Base-by-base conservation (phyloP, 2,888 invertebrate genomes). In the Tetanocera ferruginea region DNA sequence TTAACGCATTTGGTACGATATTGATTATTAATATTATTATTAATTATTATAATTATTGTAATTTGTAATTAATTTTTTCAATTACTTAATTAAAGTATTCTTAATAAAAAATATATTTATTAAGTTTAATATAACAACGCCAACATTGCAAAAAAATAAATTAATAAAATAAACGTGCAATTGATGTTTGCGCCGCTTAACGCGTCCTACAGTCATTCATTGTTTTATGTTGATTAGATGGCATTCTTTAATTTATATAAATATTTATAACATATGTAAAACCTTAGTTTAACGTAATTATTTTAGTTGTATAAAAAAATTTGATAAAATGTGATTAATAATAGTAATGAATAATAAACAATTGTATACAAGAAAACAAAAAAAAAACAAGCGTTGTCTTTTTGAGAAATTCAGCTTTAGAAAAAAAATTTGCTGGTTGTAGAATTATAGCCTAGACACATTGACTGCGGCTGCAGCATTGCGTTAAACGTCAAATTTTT, bases 261-360 rank as follows among this genome's bases (percentile, higher is more conserved):
- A 8, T 43, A 43, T 43, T 11, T 43, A 43, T 43, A 43, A 1
- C 14, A 43, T 11, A 11, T 43, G 43, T 43, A 11, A 43, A 43
- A 1, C 69, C 69, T 51, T 28, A 28, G 49, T 69, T 51, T 69
- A 51, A 25, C 69, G n/a, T 17, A 69, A 49, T 28, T 49, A 51
- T 51, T 64, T 51, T 69, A 66, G 49, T 69, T 69, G 69, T 69
- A 69, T 69, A 69, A 49, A 51, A 49, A 23, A 69, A 51, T 69
- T 69, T 51, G 28, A 69, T 51, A 67, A 67, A 52, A 60, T 66
- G 66, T 75, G 66, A 67, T 75, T 67, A 55, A 43, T 67, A 67
- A 73, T 62, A 62, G 57, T 72, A 72, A 72, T 37, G 17, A 60
- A 67, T 75, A 60, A 55, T 49, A 75, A 66, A 74, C 49, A 69